Evolutionary conservation across 2,888 invertebrate genomes (phyloP).

Genomic region (Hirudinaria manillensis): DNA sequence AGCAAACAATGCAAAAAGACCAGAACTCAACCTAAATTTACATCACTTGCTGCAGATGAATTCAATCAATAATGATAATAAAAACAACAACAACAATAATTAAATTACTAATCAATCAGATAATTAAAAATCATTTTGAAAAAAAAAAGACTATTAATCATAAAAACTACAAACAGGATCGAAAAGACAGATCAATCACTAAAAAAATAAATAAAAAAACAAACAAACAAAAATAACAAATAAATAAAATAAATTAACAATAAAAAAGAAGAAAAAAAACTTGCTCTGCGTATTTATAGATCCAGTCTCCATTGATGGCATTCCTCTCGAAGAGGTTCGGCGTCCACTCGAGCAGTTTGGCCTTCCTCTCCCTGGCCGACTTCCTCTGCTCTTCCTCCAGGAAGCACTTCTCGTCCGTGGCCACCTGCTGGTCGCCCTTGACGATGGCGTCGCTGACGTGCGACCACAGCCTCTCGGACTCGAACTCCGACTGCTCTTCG

Average conservation of each 20-base stretch:
- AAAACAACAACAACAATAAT: too few relatives aligned
- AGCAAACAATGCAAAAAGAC: too few relatives aligned
- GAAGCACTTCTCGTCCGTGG: slow-evolving; percentile 77
- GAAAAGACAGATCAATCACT: neutral
- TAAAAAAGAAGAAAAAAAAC: slow-evolving; percentile 38
- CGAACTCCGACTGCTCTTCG: slow-evolving; percentile 71
- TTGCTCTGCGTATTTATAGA: slow-evolving; percentile 70
- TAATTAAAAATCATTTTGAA: too few relatives aligned
- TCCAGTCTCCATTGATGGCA: slow-evolving; percentile 62
- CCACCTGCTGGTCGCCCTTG: slow-evolving; percentile 75
- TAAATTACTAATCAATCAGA: too few relatives aligned
- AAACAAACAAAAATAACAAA: neutral
- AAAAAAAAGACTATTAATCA: neutral
- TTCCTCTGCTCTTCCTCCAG: slow-evolving; percentile 80
- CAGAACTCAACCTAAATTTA: too few relatives aligned
- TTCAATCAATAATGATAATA: too few relatives aligned
- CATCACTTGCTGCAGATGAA: too few relatives aligned
- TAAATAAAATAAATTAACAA: neutral
- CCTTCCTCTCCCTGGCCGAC: slow-evolving; percentile 66
- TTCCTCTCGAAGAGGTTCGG: slow-evolving; percentile 69
- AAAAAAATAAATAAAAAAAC: neutral
- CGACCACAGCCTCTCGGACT: slow-evolving; percentile 81
- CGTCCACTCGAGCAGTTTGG: slow-evolving; percentile 65
- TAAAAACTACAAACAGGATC: neutral
- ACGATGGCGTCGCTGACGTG: slow-evolving; percentile 78